Conservation (phyloP, 2,113 vertebrate species). For the Benthochromis sp. region DNA sequence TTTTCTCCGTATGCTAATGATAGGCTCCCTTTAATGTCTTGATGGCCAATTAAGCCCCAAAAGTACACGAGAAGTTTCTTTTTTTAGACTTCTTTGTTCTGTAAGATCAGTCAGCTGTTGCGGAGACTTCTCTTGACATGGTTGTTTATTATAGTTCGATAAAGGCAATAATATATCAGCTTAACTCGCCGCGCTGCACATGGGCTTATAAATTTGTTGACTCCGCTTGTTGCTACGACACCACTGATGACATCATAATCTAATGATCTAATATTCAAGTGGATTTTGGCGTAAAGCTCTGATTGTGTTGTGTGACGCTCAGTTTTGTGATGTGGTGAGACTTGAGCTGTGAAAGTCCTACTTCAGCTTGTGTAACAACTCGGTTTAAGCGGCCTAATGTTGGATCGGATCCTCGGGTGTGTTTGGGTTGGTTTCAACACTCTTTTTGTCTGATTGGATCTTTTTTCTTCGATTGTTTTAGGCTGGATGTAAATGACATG, state of each 20-base stretch:
- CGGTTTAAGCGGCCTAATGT: fast-evolving
- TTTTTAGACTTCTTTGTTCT: constrained; percentile 9
- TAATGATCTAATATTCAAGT: neutral
- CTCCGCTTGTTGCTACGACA: neutral
- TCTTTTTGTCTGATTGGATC: neutral
- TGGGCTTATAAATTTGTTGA: neutral
- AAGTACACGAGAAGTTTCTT: neutral
- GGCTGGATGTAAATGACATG: neutral
- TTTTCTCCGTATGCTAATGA: constrained; percentile 42
- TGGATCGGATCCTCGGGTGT: neutral
- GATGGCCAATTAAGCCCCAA: constrained; percentile 50
- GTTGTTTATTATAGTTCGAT: neutral
- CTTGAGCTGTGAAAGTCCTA: neutral
- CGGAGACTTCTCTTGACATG: neutral
- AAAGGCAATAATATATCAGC: neutral
- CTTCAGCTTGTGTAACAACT: neutral
- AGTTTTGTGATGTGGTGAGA: neutral
- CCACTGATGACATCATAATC: neutral
- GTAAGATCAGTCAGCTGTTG: neutral
- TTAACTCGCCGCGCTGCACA: neutral
- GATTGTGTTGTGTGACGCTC: neutral
- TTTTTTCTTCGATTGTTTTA: neutral
- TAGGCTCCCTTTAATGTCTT: constrained; percentile 17
- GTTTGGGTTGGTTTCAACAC: neutral
- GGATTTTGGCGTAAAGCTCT: neutral